Conservation (phyloP, 2,797 vertebrate species). For the Brachyalestes nurse region DNA sequence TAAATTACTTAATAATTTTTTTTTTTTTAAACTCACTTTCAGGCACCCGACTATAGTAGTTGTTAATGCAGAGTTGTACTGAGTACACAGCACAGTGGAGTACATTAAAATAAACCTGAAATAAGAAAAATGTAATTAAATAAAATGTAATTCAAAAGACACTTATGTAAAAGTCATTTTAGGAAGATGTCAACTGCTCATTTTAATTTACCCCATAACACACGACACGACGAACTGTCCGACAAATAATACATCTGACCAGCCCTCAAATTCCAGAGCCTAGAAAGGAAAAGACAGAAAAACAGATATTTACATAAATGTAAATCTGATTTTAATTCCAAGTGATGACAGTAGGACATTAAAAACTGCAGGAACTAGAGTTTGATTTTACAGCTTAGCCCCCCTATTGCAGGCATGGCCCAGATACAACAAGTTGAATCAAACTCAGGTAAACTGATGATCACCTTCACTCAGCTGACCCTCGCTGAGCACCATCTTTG, state of each 20-base stretch:
- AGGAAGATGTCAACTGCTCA: background rate
- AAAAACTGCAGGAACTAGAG: background rate
- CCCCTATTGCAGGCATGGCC: too few relatives aligned
- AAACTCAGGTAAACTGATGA: too few relatives aligned
- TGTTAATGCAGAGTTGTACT: constrained; percentile 95
- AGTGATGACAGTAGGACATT: background rate
- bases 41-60: constrained; percentile 97
- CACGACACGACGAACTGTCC: constrained; percentile 90
- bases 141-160: background rate
- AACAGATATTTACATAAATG: background rate
- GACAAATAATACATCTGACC: constrained; percentile 88
- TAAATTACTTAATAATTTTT: too few relatives aligned
- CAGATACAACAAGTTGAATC: too few relatives aligned
- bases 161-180: background rate
- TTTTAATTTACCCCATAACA: constrained; percentile 90
- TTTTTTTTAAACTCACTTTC: too few relatives aligned
- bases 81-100: constrained; percentile 93
- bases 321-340: too few relatives aligned
- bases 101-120: constrained; percentile 94
- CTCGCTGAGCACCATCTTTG: too few relatives aligned
- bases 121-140: constrained; percentile 10
- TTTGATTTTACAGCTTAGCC: too few relatives aligned
- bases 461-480: too few relatives aligned
- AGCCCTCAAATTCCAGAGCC: constrained; percentile 91
- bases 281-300: constrained; percentile 57